phyloP scores from a whole-genome alignment of 1,140 invertebrate species.

The Bombyx mori region ASM3026992v2 NC_085133.1:9923001-9923500 shows the following conservation, averaged over 20 bases:
- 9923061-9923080: conserved; percentile 11
- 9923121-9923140: conserved; percentile 49
- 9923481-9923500: conserved; percentile 50
- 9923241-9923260: conserved; percentile 31
- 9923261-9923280: conserved; percentile 50
- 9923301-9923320: conserved; percentile 8
- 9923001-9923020: conserved; percentile 50
- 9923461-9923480: conserved; percentile 17
- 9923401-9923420: conserved; percentile 58
- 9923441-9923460: conserved; percentile 20
- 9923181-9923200: conserved; percentile 22
- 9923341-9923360: conserved; percentile 46
- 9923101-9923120: conserved; percentile 7
- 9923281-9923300: conserved; percentile 61
- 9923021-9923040: conserved; percentile 51
- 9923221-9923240: conserved; percentile 40
- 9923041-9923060: conserved; percentile 18
- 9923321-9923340: conserved; percentile 18
- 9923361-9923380: conserved; percentile 16
- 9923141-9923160: conserved; percentile 64
- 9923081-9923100: conserved; percentile 53
- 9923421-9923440: conserved; percentile 38
- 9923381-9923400: conserved; percentile 48
- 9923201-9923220: conserved; percentile 27
- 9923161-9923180: conserved; percentile 22